These are phyloP conservation scores for Enteromius anoplus DNA, from an alignment of 2,797 vertebrate species.

Conservation along the genomic window DNA sequence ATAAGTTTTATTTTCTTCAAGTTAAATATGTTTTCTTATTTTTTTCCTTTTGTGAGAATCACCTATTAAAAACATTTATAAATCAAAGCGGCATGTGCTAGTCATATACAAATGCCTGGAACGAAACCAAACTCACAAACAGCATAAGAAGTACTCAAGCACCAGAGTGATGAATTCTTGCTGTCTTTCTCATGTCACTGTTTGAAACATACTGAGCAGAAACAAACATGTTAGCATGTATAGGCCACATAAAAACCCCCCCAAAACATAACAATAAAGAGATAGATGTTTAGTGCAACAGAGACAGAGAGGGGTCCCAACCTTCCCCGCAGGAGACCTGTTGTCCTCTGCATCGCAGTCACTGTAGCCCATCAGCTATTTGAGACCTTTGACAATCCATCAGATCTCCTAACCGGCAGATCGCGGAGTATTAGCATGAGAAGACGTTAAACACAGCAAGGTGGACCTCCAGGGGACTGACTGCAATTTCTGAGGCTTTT, in stretches of 20 bases:
- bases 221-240: constrained; percentile 26
- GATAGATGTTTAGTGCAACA: constrained; percentile 30
- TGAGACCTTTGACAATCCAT: constrained; percentile 46
- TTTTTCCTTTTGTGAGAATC: no score
- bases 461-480: constrained; percentile 70
- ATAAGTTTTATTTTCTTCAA: no score
- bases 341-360: constrained; percentile 15
- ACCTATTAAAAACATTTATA: no score
- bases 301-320: constrained; percentile 20
- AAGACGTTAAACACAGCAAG: constrained; percentile 71
- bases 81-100: no score
- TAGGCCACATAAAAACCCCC: background rate
- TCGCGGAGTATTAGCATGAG: constrained; percentile 71
- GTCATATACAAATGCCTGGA: no score
- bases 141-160: background rate
- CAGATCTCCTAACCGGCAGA: constrained; percentile 36
- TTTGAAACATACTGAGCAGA: constrained; percentile 6
- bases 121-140: no score
- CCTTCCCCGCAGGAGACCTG: constrained; percentile 3
- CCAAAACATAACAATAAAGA: background rate
- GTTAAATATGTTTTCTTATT: no score
- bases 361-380: constrained; percentile 22
- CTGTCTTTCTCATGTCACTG: background rate
- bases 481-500: constrained; percentile 62
- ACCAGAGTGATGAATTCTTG: background rate